phyloP scores from a whole-genome alignment of 2,113 vertebrate species.

The Oenanthe melanoleuca region DNA sequence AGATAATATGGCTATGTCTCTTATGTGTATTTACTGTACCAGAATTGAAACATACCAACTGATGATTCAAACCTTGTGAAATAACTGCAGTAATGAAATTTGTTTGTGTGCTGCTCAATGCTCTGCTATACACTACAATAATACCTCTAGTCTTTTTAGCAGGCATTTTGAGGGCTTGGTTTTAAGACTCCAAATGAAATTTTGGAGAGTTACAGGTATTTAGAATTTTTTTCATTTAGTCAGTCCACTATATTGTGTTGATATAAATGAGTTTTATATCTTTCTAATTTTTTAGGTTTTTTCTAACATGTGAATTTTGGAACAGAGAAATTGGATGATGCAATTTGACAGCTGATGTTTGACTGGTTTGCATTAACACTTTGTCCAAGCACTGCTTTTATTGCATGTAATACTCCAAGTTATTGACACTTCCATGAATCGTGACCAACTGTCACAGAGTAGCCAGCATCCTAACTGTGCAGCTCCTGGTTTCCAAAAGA shows the following conservation, averaged over 20 bases:
- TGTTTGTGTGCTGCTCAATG: neutral
- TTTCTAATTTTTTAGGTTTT: neutral
- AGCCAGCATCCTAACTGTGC: rapidly evolving
- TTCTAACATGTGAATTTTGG: neutral
- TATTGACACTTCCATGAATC: neutral
- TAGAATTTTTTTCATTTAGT: neutral
- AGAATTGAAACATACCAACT: neutral
- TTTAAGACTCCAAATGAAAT: neutral
- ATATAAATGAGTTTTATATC: neutral
- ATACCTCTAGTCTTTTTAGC: neutral
- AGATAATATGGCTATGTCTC: neutral
- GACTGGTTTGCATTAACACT: neutral
- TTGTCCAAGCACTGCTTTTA: neutral
- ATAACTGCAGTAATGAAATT: neutral
- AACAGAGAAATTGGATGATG: neutral
- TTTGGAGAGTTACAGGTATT: neutral
- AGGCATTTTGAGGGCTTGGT: neutral
- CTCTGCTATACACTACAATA: neutral
- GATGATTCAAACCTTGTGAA: neutral
- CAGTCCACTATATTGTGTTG: neutral
- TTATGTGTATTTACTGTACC: neutral
- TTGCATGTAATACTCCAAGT: neutral
- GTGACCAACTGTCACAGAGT: rapidly evolving
- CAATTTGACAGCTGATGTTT: neutral
- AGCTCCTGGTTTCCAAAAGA: neutral